Conservation (phyloP, 2,888 invertebrate genomes). For the Stenodera caucasica region DNA sequence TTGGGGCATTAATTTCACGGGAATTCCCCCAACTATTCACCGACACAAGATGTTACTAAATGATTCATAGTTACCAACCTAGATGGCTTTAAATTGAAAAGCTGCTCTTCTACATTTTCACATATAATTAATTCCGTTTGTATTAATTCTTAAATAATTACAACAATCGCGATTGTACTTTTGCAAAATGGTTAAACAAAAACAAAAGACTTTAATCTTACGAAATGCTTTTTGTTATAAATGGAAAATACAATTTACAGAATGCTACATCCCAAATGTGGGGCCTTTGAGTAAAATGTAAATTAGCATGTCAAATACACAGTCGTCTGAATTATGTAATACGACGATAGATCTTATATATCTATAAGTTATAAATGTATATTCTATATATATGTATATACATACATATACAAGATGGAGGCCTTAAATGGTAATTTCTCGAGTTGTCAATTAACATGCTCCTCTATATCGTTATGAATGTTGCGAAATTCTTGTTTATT, state of each 20-base stretch:
- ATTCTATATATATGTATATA: too few species aligned
- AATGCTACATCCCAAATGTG: constrained; percentile 23
- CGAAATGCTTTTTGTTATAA: constrained; percentile 24
- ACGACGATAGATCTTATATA: constrained; percentile 32
- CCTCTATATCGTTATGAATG: too few species aligned
- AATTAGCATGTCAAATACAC: constrained; percentile 44
- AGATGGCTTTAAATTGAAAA: background rate
- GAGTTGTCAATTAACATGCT: too few species aligned
- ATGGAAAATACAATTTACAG: background rate
- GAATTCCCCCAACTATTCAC: background rate
- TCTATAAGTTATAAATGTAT: background rate
- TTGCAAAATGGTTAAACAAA: background rate
- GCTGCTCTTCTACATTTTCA: background rate
- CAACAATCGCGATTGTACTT: background rate
- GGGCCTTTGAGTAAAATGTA: constrained; percentile 39
- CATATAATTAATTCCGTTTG: background rate
- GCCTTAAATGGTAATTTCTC: too few species aligned
- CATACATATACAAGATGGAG: too few species aligned
- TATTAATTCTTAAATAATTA: background rate
- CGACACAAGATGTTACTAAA: background rate
- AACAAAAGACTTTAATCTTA: background rate
- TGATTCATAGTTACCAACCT: background rate
- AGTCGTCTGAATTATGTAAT: constrained; percentile 38
- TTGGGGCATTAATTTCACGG: too few species aligned
- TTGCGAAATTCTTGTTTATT: too few species aligned